Base-by-base conservation (phyloP, 2,888 invertebrate genomes). In the Melinaea marsaeus region DNA sequence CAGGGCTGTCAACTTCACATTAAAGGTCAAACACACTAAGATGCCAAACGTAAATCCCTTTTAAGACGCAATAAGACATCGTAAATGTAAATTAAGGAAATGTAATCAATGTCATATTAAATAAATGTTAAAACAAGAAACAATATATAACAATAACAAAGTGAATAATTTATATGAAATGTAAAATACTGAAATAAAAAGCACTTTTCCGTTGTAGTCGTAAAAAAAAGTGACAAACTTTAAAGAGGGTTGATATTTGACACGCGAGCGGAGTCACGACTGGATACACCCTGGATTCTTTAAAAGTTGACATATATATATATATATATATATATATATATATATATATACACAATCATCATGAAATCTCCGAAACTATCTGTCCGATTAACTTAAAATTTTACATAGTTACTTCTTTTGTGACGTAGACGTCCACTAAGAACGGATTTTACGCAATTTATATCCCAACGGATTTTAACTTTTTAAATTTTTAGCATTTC, bases 261-360 rank as follows among this genome's bases (percentile, higher is more conserved):
- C 62, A 58, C 55, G 55, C 55, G 59, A 59, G 58, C 56, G 42
- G 7, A 59, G 62, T 33, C 62, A 54, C 58, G 62, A 55, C 35
- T 59, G 56, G 58, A 59, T 59, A 59, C 62, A 63, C 55, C 62
- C 45, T 46, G 47, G 11, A 35, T 55, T 32, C 37, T 13, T 55
- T 22, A 11, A 34, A 32, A 55, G 35, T 4, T n/a, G 34, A 35
- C 32, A 22, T 22, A 22, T 22, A 22, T 22, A 22, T 22, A 22
- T 22, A 22, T 22, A 22, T 22, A 22, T 22, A 22, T 22, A 22
- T 22, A 22, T 22, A 22, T 22, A 22, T 22, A 22, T 22, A 22
- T 22, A 22, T 22, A 22, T 22, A 22, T 22, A 22, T 22, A 22
- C 22, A 22, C 1, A 0, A 22, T 22, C 22, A 22, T 22, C 22